Base-by-base conservation (phyloP, 2,113 vertebrate genomes). In the Nesogale talazaci region DNA sequence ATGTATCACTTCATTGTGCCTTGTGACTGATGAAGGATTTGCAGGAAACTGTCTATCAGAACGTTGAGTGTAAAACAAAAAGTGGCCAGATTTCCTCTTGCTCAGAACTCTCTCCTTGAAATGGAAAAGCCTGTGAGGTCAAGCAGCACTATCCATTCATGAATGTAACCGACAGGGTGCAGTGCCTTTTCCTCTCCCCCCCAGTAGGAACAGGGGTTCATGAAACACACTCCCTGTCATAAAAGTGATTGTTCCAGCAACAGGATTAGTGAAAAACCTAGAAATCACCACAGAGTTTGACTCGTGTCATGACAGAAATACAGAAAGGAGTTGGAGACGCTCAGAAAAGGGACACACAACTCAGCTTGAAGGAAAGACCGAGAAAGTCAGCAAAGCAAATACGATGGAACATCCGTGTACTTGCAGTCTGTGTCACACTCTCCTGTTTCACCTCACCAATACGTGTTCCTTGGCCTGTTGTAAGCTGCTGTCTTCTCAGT, bases 1-100 rank as follows among this genome's bases (percentile, higher is more conserved):
- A 59, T 67, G 10, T 36, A 29, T 63, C 15, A 36, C 74, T 74
- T 92, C 34, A 31, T 89, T 89, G 85, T 89, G 38, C 76, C 80
- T 57, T 31, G 22, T 23, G 23, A 87, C 34, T 83, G 76, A 16
- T 36, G 10, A 78, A 84, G 40, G 27, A 83, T 38, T 11, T 34
- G 12, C 36, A 86, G 22, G 1, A 78, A 79, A 87, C 90, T 75
- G 27, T 72, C 85, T 79, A 34, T 69, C 27, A 27, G 19, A 75
- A 19, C 40, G 2, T 25, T 65, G 46, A 89, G 15, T 56, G 63
- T 6, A 52, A 52, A 52, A 52, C 46, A 52, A 52, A 6, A 14
- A 17, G 57, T 67, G 27, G 36, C 46, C n/a, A 65, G 14, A 20
- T 46, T 89, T 77, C 38, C 57, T 67, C 6, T 29, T 14, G 52